These are phyloP conservation scores for Otolemur crassicaudatus DNA, from an alignment of 2,797 vertebrate genomes.

Conservation along the genomic window DNA sequence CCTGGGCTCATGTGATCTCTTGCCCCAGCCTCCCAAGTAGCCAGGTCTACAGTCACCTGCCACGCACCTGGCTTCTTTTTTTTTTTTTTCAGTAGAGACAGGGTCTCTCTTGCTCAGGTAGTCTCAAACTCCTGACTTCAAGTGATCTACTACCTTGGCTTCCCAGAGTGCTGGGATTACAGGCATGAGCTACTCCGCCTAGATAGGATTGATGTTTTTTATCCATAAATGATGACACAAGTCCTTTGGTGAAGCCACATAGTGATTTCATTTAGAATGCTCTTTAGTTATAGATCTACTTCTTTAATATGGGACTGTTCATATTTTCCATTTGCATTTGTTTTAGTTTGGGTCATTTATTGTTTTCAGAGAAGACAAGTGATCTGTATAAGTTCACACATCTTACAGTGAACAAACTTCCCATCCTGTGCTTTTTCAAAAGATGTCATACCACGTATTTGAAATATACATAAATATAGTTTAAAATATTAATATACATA, in stretches of 20 bases:
- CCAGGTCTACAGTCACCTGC: too few species aligned
- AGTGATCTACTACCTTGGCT: too few species aligned
- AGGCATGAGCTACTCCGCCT: not conserved
- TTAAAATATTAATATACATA: too few species aligned
- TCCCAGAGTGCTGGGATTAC: too few species aligned
- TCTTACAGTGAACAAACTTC: constrained; percentile 34
- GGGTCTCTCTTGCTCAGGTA: too few species aligned
- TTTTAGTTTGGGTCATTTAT: not conserved
- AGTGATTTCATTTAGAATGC: constrained; percentile 29
- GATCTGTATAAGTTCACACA: not conserved
- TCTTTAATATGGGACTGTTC: constrained; percentile 25
- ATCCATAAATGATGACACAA: constrained; percentile 4
- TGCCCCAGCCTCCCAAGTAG: too few species aligned
- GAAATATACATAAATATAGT: too few species aligned
- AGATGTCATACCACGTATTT: not conserved
- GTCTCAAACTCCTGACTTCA: too few species aligned
- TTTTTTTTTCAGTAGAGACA: too few species aligned
- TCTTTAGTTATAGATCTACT: constrained; percentile 32
- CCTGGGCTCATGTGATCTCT: too few species aligned
- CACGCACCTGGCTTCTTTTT: too few species aligned
- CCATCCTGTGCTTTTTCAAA: not conserved
- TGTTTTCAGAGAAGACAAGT: constrained; percentile 24
- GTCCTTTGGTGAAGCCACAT: not conserved
- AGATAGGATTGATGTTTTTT: not conserved
- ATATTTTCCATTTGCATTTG: constrained; percentile 28